A percentile compares a stretch with the other conserved stretches of the same genome.
phyloP scores from a whole-genome alignment of 1,140 invertebrate genomes.

The fruit fly (Drosophila melanogaster) region DNA sequence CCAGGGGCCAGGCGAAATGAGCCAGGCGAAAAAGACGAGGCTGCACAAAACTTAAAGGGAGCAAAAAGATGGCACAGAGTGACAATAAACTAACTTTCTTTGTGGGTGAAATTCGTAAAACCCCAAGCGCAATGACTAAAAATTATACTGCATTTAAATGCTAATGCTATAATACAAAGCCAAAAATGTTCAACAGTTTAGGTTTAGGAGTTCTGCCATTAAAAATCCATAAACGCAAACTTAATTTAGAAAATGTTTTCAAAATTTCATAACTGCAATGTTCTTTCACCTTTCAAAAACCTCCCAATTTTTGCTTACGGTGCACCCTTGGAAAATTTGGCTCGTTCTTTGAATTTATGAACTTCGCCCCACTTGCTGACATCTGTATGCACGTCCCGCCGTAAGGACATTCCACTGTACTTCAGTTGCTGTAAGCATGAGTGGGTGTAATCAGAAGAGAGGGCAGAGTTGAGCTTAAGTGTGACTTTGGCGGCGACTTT shows the following conservation, averaged over 20 bases:
- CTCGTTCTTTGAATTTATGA: slow-evolving; percentile 63
- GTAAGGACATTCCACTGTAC: slow-evolving; percentile 30
- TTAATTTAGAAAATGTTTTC: too few relatives aligned
- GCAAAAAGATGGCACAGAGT: slow-evolving; percentile 12
- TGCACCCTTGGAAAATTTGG: slow-evolving; percentile 43
- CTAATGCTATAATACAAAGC: too few relatives aligned
- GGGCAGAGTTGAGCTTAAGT: slow-evolving; percentile 50
- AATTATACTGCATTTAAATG: too few relatives aligned
- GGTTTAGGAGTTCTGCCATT: too few relatives aligned
- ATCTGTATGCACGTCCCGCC: slow-evolving; percentile 54
- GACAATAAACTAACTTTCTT: neutral
- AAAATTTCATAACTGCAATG: too few relatives aligned
- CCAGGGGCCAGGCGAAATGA: slow-evolving; percentile 28
- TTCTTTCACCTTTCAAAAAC: too few relatives aligned
- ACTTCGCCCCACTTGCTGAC: slow-evolving; percentile 61
- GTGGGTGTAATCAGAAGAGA: slow-evolving; percentile 5
- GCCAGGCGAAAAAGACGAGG: slow-evolving; percentile 21
- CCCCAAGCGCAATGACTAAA: too few relatives aligned
- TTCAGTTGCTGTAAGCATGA: slow-evolving; percentile 13
- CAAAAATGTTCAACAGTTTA: too few relatives aligned
- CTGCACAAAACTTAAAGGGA: slow-evolving; percentile 14
- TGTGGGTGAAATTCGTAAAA: too few relatives aligned
- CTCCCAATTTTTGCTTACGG: neutral
- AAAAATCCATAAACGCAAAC: too few relatives aligned
- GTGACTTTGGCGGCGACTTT: slow-evolving; percentile 71